Evolutionary conservation across 2,113 vertebrate genomes (phyloP), one percentile per base, ranked within the genome.

Genomic region (Leptodactylus fuscus): DNA sequence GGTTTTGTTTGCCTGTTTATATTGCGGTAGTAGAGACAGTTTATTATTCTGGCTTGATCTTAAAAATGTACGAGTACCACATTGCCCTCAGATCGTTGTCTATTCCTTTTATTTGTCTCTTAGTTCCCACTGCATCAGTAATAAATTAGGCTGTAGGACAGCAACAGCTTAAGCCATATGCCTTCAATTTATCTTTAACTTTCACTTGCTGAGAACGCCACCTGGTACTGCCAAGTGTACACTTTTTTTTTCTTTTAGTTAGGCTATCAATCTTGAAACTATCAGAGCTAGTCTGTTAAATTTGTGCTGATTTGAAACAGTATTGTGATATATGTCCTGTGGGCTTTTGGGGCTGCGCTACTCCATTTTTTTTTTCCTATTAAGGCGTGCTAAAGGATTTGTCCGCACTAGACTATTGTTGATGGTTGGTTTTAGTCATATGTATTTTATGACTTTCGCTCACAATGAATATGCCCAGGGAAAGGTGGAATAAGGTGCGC

Each of bases 31-130:
- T 53, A 29, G 38, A 81, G 38, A 76, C 34, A 86, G 65, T 86
- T 86, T 81, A 81, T 86, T 86, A 81, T 81, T 86, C 65, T 86
- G 77, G 65, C 77, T 86, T 86, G 77, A 81, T 80, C 84, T 81
- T 86, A 86, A 86, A 85, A 86, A 86, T 86, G 84, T 81, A 85
- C 75, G 75, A 79, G 60, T 78, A 81, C 65, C 84, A 81, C 77
- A 86, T 86, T 86, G 77, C 84, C 84, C 84, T 86, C 65, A 86
- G 84, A 81, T 86, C 67, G 36, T 86, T 86, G 84, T 86, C 84
- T 86, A 60, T 86, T 79, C 84, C 51, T 81, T 86, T 86, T 86
- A 81, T 86, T 86, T 86, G 84, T 75, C 89, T 87, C 58, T 85
- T 79, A 71, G 81, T 87, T 84, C 83, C 10, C 9, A 76, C 8